Base-by-base conservation (phyloP, 1,140 invertebrate species). In the Doryteuthis pealeii region DNA sequence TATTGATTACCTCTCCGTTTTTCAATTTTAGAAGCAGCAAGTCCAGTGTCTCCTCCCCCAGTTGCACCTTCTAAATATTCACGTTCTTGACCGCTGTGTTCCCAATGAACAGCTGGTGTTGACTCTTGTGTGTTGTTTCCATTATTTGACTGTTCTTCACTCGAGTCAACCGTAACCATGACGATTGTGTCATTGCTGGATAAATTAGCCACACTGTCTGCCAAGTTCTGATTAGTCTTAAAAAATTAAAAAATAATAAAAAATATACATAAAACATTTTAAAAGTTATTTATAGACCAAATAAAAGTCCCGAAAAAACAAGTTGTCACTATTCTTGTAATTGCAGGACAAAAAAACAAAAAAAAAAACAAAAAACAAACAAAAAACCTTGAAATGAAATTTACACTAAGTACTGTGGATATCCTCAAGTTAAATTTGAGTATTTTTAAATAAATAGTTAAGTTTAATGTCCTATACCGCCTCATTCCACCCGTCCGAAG, bases 221-320 rank as follows among this genome's bases (percentile, higher is more conserved):
- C 93, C 81, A 98, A 94, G 62, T 94, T 94, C 87, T 96, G 94
- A 14, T 95, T 95, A 75, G 95, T 93, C 90, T 97, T 62, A 14
- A 62, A 22, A 22, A 18, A 22, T n/a, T 5, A 58, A 87, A 77
- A 74, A 76, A 49, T 62, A 66, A 76, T 6, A 62, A 62, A 62
- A 18, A n/a, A 62, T 49, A 1, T 49, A 49, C 45, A 49, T 15
- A 49, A 12, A 49, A 49, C 22, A n/a, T n/a, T n/a, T n/a, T n/a
- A n/a, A n/a, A n/a, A n/a, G n/a, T n/a, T n/a, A n/a, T n/a, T n/a
- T n/a, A n/a, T n/a, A n/a, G n/a, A n/a, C n/a, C n/a, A n/a, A n/a
- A n/a, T n/a, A n/a, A n/a, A n/a, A n/a, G n/a, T n/a, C n/a, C n/a
- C n/a, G n/a, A n/a, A n/a, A n/a, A n/a, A n/a, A n/a, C n/a, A n/a